Conservation (phyloP, 2,797 vertebrate species). For the Pteronotus mesoamericanus region DNA sequence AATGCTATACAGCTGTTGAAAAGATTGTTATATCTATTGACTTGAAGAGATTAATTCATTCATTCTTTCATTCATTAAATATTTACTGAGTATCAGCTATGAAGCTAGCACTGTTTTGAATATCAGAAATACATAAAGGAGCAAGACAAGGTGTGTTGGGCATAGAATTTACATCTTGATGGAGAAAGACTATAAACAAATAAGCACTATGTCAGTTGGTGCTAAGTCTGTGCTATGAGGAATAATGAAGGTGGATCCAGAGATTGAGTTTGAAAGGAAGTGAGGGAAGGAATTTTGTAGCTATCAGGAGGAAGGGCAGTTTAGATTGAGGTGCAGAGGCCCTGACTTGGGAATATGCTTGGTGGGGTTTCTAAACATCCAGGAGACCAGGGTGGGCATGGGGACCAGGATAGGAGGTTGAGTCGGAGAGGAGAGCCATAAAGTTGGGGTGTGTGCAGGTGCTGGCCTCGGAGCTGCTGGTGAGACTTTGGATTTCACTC, state of each 20-base stretch:
- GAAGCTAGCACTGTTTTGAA: not conserved
- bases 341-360: not conserved
- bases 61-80: not conserved
- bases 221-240: not conserved
- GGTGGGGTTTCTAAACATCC: not conserved
- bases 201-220: not conserved
- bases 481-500: not conserved
- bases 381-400: not conserved
- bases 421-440: not conserved
- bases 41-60: not conserved
- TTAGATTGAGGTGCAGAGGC: not conserved
- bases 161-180: not conserved
- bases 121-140: not conserved
- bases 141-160: not conserved
- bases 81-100: not conserved
- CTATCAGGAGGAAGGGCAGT: not conserved
- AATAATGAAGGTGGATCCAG: not conserved
- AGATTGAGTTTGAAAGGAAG: not conserved
- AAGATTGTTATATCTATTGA: not conserved
- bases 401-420: not conserved
- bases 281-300: not conserved
- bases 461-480: not conserved
- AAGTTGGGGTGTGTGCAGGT: not conserved
- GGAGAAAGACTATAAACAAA: not conserved
- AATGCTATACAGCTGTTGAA: not conserved